Conservation (phyloP, 2,797 vertebrate genomes). For the Coranthus polyacanthus region DNA sequence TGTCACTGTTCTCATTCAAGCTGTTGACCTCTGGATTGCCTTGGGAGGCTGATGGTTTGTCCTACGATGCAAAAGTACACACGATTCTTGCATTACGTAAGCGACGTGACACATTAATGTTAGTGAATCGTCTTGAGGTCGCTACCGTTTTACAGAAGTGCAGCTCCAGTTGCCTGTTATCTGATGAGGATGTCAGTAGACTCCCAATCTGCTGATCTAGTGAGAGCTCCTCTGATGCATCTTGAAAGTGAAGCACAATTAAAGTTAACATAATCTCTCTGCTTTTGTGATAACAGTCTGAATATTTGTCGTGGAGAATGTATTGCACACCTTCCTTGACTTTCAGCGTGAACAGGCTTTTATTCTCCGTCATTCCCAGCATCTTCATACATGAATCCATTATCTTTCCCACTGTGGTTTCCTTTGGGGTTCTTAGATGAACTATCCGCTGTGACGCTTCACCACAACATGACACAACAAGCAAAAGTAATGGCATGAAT, state of each 20-base stretch:
- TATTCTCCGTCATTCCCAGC: slow-evolving; percentile 76
- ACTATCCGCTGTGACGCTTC: slow-evolving; percentile 81
- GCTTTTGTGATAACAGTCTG: not conserved
- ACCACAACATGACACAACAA: slow-evolving; percentile 46
- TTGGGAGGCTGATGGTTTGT: slow-evolving; percentile 46
- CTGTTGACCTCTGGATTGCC: slow-evolving; percentile 31
- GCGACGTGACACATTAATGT: not conserved
- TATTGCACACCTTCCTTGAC: slow-evolving; percentile 68
- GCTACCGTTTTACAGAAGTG: slow-evolving; percentile 79
- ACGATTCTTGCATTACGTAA: not conserved
- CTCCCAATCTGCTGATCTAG: slow-evolving; percentile 77
- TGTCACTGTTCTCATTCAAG: slow-evolving; percentile 41
- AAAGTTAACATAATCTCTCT: not conserved
- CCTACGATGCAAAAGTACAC: slow-evolving; percentile 55
- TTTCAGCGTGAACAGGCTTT: slow-evolving; percentile 73
- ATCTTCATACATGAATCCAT: slow-evolving; percentile 79
- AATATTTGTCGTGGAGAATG: not conserved
- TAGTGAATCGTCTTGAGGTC: not conserved
- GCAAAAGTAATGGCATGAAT: slow-evolving; percentile 8
- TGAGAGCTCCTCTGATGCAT: slow-evolving; percentile 69
- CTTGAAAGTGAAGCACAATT: slow-evolving; percentile 58
- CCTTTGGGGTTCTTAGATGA: slow-evolving; percentile 79
- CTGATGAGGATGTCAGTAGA: slow-evolving; percentile 63
- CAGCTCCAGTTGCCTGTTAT: slow-evolving; percentile 78
- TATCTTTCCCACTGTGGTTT: slow-evolving; percentile 73